These are phyloP conservation scores for Rousettus leschenaultii DNA, from an alignment of 2,113 vertebrate genomes.

Conservation along the genomic window DNA sequence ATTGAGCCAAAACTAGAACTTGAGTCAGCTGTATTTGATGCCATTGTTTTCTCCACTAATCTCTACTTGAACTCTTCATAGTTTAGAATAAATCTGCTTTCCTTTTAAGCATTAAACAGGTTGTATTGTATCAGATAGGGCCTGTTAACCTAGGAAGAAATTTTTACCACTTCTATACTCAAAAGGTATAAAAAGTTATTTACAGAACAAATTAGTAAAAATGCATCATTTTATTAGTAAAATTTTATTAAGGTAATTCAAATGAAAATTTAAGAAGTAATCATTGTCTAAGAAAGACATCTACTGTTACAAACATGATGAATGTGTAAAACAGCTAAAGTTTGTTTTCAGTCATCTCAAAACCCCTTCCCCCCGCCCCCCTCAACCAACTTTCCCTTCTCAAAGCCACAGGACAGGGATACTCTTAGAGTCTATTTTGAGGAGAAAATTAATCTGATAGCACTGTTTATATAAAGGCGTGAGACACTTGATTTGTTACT, in stretches of 20 bases:
- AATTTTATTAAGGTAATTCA: background rate
- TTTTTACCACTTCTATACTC: background rate
- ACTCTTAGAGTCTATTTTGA: background rate
- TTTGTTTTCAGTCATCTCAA: background rate
- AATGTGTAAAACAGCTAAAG: background rate
- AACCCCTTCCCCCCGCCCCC: accelerated
- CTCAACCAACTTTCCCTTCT: accelerated
- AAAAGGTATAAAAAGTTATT: background rate
- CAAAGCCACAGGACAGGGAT: background rate
- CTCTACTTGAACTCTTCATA: background rate
- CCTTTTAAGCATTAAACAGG: background rate
- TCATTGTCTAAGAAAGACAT: background rate
- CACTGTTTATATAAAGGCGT: background rate
- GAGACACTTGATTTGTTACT: background rate
- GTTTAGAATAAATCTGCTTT: background rate
- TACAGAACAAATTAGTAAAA: background rate
- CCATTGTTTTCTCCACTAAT: background rate
- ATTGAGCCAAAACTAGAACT: background rate
- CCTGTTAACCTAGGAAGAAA: background rate
- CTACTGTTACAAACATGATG: background rate
- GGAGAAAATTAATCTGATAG: background rate
- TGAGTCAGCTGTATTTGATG: background rate
- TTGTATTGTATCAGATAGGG: background rate
- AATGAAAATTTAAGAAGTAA: background rate
- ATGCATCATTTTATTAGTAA: background rate